These are phyloP conservation scores for Euphonia xanthogaster DNA, from an alignment of 2,797 vertebrate genomes.

Conservation along the genomic window DNA sequence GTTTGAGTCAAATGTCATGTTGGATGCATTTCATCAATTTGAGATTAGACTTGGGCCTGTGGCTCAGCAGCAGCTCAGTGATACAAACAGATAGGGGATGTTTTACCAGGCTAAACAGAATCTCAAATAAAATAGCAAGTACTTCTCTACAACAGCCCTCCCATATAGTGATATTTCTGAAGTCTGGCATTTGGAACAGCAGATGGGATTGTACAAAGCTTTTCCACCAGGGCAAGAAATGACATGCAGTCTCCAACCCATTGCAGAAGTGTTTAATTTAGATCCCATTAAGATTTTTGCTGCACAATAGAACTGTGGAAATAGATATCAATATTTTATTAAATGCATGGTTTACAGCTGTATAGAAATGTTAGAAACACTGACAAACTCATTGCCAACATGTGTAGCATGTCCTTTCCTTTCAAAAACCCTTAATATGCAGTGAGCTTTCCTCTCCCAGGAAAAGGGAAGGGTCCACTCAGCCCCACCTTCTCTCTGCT, in stretches of 20 bases:
- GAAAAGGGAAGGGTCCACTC: background rate
- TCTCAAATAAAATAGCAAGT: constrained; percentile 27
- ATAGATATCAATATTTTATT: constrained; percentile 63
- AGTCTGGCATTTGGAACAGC: constrained; percentile 46
- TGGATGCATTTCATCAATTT: constrained; percentile 48
- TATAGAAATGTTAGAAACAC: constrained; percentile 44
- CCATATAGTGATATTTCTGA: background rate
- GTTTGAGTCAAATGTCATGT: constrained; percentile 46
- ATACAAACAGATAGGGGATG: constrained; percentile 23
- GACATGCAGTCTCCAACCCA: background rate
- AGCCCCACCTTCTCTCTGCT: background rate
- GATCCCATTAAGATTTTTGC: constrained; percentile 38
- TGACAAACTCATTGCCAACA: background rate
- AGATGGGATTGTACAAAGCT: constrained; percentile 30
- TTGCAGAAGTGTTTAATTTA: constrained; percentile 59
- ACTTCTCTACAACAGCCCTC: background rate
- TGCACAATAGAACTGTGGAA: background rate
- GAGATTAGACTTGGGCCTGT: constrained; percentile 41
- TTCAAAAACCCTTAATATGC: background rate
- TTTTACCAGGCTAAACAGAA: constrained; percentile 65
- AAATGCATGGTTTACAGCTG: constrained; percentile 48
- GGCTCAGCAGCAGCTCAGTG: constrained; percentile 26
- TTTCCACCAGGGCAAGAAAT: constrained; percentile 20
- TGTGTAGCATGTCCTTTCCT: background rate
- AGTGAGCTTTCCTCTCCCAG: background rate